phyloP scores from a whole-genome alignment of 2,888 invertebrate species.

The Napeogenes inachia region DNA sequence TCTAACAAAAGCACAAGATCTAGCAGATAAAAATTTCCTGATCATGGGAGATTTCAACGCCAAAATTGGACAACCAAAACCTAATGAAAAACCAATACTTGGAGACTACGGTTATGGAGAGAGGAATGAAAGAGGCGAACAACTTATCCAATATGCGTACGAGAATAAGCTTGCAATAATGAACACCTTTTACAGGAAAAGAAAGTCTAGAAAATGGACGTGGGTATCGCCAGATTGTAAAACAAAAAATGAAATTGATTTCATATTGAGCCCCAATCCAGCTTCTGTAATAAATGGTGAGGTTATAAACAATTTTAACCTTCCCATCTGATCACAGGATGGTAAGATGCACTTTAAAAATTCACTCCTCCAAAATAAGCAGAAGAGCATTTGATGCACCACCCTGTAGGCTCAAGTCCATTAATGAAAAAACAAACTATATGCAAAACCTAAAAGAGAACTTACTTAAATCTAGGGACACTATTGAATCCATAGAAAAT shows the following conservation, averaged over 20 bases:
- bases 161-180: slow-evolving; percentile 17
- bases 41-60: slow-evolving; percentile 31
- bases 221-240: slow-evolving; percentile 18
- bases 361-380: too few species aligned
- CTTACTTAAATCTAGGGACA: too few species aligned
- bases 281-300: too few species aligned
- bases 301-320: too few species aligned
- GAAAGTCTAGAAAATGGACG: slow-evolving; percentile 16
- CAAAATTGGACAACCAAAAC: slow-evolving; percentile 20
- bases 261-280: neutral
- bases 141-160: slow-evolving; percentile 10
- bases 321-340: too few species aligned
- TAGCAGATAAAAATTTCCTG: slow-evolving; percentile 15
- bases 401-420: too few species aligned
- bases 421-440: too few species aligned
- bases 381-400: too few species aligned
- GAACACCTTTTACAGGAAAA: slow-evolving; percentile 21
- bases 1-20: slow-evolving; percentile 19
- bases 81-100: neutral
- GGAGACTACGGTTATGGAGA: slow-evolving; percentile 7
- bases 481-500: too few species aligned
- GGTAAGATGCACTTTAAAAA: too few species aligned
- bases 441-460: too few species aligned
- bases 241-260: slow-evolving; percentile 20
- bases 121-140: slow-evolving; percentile 6